Evolutionary conservation across 2,888 invertebrate genomes (phyloP).

Genomic region (Enoplolaimus lenunculus): DNA sequence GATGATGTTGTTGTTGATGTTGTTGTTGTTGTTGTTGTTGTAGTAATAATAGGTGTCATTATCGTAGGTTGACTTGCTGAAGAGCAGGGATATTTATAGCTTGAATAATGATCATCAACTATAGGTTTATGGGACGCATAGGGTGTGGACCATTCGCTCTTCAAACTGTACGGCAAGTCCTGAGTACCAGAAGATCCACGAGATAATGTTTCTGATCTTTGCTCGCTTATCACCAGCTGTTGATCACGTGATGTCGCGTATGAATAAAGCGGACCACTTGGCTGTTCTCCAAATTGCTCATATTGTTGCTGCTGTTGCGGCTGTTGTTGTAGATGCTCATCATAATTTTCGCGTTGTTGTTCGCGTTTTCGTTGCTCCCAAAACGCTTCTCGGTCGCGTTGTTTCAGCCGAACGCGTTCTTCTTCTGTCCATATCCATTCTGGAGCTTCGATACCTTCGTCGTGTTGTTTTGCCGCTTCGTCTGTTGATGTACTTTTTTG

Average conservation of each 20-base stretch:
- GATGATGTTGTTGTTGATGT: not conserved
- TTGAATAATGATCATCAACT: no score
- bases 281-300: no score
- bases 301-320: not conserved
- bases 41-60: no score
- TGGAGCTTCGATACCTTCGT: not conserved
- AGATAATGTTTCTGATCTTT: not conserved
- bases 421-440: not conserved
- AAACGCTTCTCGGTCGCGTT: not conserved
- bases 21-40: no score
- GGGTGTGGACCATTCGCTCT: no score
- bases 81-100: no score
- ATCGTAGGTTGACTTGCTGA: no score
- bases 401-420: not conserved
- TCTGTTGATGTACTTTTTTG: not conserved
- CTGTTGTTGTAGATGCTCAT: not conserved
- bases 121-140: no score
- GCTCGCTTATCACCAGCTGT: no score
- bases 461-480: not conserved
- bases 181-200: not conserved
- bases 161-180: not conserved
- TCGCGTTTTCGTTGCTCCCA: not conserved
- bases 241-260: no score
- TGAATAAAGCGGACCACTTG: no score
- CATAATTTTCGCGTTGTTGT: conserved; percentile 17